Evolutionary conservation across 2,797 vertebrate genomes (phyloP).

Genomic region (Coracias cyanogaster): DNA sequence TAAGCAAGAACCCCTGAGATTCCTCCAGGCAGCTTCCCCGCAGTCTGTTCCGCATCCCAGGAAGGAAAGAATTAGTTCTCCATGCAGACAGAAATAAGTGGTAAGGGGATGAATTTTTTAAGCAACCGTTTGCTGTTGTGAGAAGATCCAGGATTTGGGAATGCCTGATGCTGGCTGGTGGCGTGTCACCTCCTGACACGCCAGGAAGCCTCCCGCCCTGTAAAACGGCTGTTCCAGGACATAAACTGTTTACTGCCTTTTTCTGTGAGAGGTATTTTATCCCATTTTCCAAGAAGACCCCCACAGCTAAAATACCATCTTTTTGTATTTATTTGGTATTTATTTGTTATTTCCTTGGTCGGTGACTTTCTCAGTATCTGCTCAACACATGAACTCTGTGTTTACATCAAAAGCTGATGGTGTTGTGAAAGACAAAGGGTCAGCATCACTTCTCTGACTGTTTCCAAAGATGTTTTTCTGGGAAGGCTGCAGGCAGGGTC

Average conservation of each 20-base stretch:
- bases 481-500: not conserved
- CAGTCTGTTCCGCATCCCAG: not conserved
- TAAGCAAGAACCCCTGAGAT: not conserved
- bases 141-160: not conserved
- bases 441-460: not conserved
- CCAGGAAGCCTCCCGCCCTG: not conserved
- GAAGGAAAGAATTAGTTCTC: not conserved
- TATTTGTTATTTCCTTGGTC: conserved; percentile 29
- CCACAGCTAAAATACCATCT: not conserved
- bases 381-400: conserved; percentile 30
- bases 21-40: not conserved
- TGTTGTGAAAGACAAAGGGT: conserved; percentile 47
- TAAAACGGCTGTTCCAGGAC: not conserved
- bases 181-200: not conserved
- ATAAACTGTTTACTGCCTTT: not conserved
- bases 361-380: conserved; percentile 1
- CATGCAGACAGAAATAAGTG: not conserved
- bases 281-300: not conserved
- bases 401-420: conserved; percentile 4
- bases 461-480: not conserved
- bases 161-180: not conserved
- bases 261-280: not conserved
- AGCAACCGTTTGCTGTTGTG: not conserved
- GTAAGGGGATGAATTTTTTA: not conserved
- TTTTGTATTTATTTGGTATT: not conserved